Percentiles rank a stretch among this genome's conserved stretches.
phyloP scores from a whole-genome alignment of 2,113 vertebrate genomes.

The Clupea harengus region DNA sequence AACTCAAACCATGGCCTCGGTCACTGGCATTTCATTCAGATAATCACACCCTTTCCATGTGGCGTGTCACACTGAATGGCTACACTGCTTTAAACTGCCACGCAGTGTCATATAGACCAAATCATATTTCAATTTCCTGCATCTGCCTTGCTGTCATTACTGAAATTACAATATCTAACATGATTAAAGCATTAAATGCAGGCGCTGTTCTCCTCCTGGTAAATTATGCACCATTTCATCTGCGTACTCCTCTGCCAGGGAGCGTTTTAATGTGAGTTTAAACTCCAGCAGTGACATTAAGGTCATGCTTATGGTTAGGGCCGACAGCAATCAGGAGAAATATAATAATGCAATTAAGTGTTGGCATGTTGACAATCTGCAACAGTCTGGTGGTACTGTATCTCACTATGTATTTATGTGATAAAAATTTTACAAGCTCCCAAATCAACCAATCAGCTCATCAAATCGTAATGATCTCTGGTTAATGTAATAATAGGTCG shows the following conservation, averaged over 20 bases:
- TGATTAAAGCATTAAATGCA: neutral
- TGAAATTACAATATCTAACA: neutral
- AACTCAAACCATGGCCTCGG: neutral
- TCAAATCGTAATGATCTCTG: neutral
- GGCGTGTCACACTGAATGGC: constrained; percentile 16
- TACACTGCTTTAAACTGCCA: constrained; percentile 16
- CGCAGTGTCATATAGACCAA: constrained; percentile 24
- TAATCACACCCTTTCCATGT: constrained; percentile 29
- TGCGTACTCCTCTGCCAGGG: neutral
- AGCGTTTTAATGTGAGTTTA: neutral
- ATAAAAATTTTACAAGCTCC: neutral
- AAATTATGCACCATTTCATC: neutral
- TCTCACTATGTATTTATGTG: neutral
- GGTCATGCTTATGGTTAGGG: neutral
- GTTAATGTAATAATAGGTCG: neutral
- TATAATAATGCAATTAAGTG: neutral
- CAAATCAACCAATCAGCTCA: neutral
- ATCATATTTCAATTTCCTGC: neutral
- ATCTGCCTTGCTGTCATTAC: neutral
- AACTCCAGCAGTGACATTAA: neutral
- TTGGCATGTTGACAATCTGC: neutral
- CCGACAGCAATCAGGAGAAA: neutral
- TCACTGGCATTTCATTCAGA: constrained; percentile 16
- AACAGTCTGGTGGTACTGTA: neutral
- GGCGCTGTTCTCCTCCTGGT: neutral